A percentile compares a stretch with the other conserved stretches of the same genome.
Evolutionary conservation across 2,113 vertebrate species (phyloP).

Genomic region (Rhadina sibilatrix): DNA sequence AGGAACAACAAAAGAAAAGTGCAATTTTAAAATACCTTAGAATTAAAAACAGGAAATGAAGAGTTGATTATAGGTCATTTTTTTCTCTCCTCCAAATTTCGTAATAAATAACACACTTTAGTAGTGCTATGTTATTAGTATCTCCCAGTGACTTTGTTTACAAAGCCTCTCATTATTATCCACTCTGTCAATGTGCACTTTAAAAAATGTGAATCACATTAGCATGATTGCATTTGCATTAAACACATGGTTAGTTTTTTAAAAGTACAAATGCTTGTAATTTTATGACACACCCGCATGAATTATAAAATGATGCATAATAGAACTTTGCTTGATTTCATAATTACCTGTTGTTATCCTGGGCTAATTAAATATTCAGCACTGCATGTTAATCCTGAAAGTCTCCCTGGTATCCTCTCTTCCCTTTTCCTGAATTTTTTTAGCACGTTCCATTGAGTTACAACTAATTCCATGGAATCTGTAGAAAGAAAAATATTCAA

Average conservation of each 20-base stretch:
- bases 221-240: conserved; percentile 48
- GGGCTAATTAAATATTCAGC: conserved; percentile 52
- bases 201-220: conserved; percentile 38
- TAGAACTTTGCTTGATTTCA: conserved; percentile 40
- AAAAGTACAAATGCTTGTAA: conserved; percentile 42
- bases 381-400: not conserved
- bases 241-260: conserved; percentile 30
- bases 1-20: not conserved
- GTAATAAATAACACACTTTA: not conserved
- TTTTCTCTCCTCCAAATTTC: not conserved
- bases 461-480: not conserved
- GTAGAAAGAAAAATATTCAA: not conserved
- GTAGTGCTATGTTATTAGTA: not conserved
- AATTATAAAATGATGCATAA: conserved; percentile 58
- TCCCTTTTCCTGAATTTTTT: not conserved
- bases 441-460: not conserved
- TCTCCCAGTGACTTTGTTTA: conserved; percentile 50
- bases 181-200: not conserved
- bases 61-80: not conserved
- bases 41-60: not conserved
- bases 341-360: conserved; percentile 56
- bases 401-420: not conserved
- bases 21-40: not conserved
- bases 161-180: conserved; percentile 28
- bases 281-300: conserved; percentile 26